Conservation (phyloP, 2,888 invertebrate species). For the Cetonia aurata region DNA sequence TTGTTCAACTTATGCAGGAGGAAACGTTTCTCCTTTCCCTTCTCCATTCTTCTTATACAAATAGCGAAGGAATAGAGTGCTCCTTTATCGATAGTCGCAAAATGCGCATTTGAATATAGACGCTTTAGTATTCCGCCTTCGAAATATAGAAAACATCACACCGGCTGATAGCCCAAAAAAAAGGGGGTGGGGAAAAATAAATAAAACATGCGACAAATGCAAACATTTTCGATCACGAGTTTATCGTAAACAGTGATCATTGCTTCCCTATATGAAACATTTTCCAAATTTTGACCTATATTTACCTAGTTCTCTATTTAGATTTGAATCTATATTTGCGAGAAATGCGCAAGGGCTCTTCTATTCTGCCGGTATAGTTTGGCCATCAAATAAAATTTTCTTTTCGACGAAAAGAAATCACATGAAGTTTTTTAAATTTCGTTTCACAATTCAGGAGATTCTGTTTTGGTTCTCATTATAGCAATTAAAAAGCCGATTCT, state of each 20-base stretch:
- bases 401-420: too few species aligned
- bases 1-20: neutral
- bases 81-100: conserved; percentile 31
- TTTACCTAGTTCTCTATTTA: conserved; percentile 42
- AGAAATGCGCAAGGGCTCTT: neutral
- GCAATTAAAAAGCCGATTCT: too few species aligned
- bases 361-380: neutral
- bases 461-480: too few species aligned
- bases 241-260: conserved; percentile 51
- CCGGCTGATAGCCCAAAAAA: conserved; percentile 55
- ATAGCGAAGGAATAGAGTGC: conserved; percentile 14
- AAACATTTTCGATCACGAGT: conserved; percentile 59
- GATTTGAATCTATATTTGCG: conserved; percentile 39
- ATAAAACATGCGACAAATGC: conserved; percentile 62
- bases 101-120: conserved; percentile 50
- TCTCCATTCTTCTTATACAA: conserved; percentile 14
- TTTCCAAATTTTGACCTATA: conserved; percentile 41
- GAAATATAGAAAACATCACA: conserved; percentile 58
- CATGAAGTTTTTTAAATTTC: too few species aligned
- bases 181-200: conserved; percentile 56
- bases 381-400: too few species aligned
- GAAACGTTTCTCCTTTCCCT: neutral
- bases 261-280: conserved; percentile 48
- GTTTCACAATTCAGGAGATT: too few species aligned
- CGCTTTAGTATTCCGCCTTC: conserved; percentile 53